Percentiles rank a stretch among this genome's conserved stretches.
Evolutionary conservation across 2,888 invertebrate species (phyloP).

Genomic region (Aphidius colemani): DNA sequence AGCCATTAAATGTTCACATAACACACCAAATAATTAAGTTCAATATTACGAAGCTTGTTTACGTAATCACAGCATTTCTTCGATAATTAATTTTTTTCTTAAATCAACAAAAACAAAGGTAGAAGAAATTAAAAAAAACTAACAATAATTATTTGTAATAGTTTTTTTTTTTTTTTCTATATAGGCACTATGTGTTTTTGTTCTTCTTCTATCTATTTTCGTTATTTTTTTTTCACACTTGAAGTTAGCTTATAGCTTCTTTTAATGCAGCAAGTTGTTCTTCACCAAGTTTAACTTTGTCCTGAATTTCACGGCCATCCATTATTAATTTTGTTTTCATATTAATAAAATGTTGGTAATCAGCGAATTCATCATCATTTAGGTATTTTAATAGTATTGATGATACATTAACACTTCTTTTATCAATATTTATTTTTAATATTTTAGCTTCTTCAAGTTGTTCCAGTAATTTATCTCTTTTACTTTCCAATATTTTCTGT

Average conservation of each 20-base stretch:
- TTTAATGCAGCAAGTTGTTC: conserved; percentile 77
- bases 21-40: conserved; percentile 10
- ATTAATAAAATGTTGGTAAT: conserved; percentile 83
- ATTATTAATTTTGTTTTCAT: conserved; percentile 86
- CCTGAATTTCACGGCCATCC: conserved; percentile 79
- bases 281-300: conserved; percentile 81
- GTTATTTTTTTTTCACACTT: conserved; percentile 5
- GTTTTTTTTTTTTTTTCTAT: conserved; percentile 7
- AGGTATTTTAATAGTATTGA: conserved; percentile 74
- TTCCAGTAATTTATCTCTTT: conserved; percentile 75
- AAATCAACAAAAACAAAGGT: not conserved
- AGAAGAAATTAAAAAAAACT: not conserved
- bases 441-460: conserved; percentile 84
- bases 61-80: conserved; percentile 18
- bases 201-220: conserved; percentile 4
- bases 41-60: conserved; percentile 14
- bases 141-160: not conserved
- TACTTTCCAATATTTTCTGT: conserved; percentile 72
- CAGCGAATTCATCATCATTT: conserved; percentile 73
- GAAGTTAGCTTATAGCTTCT: conserved; percentile 63
- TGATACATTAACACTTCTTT: conserved; percentile 73
- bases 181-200: conserved; percentile 35
- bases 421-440: conserved; percentile 80
- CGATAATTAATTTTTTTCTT: not conserved
- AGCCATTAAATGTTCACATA: not conserved